A percentile compares a stretch with the other conserved stretches of the same genome.
phyloP scores from a whole-genome alignment of 1,140 invertebrate species.

The Leguminivora glycinivorella region DNA sequence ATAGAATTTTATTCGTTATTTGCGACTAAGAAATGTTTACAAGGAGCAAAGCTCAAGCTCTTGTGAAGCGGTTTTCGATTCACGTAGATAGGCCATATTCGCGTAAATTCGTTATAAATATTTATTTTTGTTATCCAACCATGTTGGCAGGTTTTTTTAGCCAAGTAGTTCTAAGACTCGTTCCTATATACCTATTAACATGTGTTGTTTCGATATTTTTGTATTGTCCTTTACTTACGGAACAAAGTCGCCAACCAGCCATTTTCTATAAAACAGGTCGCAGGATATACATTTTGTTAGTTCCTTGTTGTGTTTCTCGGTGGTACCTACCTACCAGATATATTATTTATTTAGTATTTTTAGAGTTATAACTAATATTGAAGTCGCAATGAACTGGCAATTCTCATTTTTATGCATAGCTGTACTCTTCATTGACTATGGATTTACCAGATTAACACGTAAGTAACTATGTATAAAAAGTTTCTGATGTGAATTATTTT shows the following conservation, averaged over 20 bases:
- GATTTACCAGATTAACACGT: slow-evolving; percentile 2
- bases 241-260: not conserved
- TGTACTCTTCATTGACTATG: not conserved
- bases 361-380: no score
- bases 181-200: not conserved
- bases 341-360: not conserved
- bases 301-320: not conserved
- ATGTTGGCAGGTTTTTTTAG: no score
- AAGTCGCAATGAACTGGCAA: not conserved
- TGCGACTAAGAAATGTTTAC: no score
- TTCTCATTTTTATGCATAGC: not conserved
- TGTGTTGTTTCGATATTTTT: not conserved
- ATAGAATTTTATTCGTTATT: no score
- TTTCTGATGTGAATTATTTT: no score
- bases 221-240: not conserved
- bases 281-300: not conserved
- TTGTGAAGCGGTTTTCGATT: no score
- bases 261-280: slow-evolving; percentile 4
- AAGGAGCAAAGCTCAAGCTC: no score
- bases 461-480: not conserved
- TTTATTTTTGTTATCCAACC: no score
- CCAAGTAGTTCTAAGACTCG: no score
- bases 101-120: no score
- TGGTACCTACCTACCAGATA: not conserved
- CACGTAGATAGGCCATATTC: no score